These are phyloP conservation scores for Lates japonicus DNA, from an alignment of 2,797 vertebrate genomes.

Conservation along the genomic window DNA sequence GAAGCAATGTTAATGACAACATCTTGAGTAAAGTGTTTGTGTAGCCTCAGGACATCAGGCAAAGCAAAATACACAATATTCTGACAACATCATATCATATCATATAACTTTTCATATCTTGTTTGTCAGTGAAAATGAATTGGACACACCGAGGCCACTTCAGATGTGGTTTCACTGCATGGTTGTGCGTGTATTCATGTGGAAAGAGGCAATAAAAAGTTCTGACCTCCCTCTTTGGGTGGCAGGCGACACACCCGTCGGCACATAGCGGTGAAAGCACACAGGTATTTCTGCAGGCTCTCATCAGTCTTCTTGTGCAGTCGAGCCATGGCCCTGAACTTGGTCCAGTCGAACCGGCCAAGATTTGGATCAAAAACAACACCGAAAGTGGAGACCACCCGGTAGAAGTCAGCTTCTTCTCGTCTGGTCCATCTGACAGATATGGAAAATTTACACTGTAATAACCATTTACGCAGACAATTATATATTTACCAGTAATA, in stretches of 20 bases:
- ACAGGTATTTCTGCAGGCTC: slow-evolving; percentile 98
- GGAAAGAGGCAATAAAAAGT: not conserved
- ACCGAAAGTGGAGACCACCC: slow-evolving; percentile 99
- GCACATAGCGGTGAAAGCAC: slow-evolving; percentile 97
- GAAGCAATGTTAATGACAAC: not conserved
- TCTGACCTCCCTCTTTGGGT: slow-evolving; percentile 92
- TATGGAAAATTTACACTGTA: not conserved
- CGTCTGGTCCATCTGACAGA: slow-evolving; percentile 94
- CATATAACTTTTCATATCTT: not conserved
- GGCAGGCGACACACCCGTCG: slow-evolving; percentile 96
- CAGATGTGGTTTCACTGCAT: not conserved
- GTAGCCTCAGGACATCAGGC: not conserved
- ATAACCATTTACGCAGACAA: not conserved
- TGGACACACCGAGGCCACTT: not conserved
- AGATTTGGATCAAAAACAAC: slow-evolving; percentile 97
- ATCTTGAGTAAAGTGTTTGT: not conserved
- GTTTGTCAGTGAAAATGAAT: too few relatives aligned
- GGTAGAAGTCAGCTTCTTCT: slow-evolving; percentile 98
- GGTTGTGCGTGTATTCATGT: not conserved
- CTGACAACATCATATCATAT: not conserved
- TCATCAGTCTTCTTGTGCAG: slow-evolving; percentile 98
- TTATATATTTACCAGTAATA: not conserved
- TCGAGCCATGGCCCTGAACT: slow-evolving; percentile 98
- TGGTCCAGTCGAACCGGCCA: slow-evolving; percentile 97
- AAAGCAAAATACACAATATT: not conserved